phyloP scores from a whole-genome alignment of 2,888 invertebrate species.

The Brenthis ino region DNA sequence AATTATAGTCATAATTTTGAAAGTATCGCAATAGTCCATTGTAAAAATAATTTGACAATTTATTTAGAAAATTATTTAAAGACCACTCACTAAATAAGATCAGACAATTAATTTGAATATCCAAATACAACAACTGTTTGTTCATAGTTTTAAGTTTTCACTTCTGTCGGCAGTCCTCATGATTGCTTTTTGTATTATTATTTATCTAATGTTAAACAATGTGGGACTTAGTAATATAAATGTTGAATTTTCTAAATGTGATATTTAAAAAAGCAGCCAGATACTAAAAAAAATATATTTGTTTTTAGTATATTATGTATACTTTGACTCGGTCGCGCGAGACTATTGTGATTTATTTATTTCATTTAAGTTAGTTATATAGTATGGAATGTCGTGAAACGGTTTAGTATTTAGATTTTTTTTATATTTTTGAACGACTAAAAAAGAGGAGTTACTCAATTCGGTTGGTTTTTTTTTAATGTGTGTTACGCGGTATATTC shows the following conservation, averaged over 20 bases:
- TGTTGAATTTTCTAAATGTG: not conserved
- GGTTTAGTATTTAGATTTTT: not conserved
- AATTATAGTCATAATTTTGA: too few relatives aligned
- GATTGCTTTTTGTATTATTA: not conserved
- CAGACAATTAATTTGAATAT: too few relatives aligned
- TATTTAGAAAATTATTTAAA: too few relatives aligned
- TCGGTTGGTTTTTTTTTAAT: too few relatives aligned
- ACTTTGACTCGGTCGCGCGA: not conserved
- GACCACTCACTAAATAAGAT: too few relatives aligned
- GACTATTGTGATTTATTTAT: conserved; percentile 21
- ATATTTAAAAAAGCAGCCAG: not conserved
- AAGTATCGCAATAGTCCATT: too few relatives aligned
- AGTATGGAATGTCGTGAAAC: conserved; percentile 5
- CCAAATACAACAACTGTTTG: too few relatives aligned
- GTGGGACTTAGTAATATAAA: not conserved
- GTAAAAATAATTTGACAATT: too few relatives aligned
- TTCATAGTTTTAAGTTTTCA: too few relatives aligned
- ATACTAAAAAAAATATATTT: not conserved
- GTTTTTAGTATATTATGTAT: not conserved
- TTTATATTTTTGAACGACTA: not conserved
- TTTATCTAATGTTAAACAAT: not conserved
- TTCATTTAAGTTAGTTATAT: conserved; percentile 2
- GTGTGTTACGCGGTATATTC: too few relatives aligned
- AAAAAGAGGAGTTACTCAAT: not conserved
- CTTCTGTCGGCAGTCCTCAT: too few relatives aligned